Conservation (phyloP, 1,140 invertebrate genomes). For the Leguminivora glycinivorella region DNA sequence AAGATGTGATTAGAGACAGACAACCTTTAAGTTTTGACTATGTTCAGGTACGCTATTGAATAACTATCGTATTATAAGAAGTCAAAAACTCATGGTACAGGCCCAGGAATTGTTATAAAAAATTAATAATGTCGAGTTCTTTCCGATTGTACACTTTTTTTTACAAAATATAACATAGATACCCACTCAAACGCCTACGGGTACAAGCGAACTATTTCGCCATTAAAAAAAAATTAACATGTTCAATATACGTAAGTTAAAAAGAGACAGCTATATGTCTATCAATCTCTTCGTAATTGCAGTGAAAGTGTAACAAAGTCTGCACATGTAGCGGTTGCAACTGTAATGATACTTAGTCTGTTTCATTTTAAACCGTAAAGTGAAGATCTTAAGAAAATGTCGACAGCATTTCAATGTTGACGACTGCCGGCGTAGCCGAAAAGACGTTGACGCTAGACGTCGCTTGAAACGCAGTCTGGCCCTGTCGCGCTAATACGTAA, state of each 20-base stretch:
- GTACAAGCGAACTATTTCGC: not conserved
- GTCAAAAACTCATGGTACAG: too few species aligned
- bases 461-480: too few species aligned
- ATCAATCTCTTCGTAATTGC: conserved; percentile 8
- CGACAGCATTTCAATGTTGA: not conserved
- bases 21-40: too few species aligned
- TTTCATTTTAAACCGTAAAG: not conserved
- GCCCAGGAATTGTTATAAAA: too few species aligned
- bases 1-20: too few species aligned
- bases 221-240: not conserved
- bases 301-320: conserved; percentile 24
- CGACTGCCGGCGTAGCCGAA: too few species aligned
- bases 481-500: too few species aligned
- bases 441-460: too few species aligned
- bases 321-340: not conserved
- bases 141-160: not conserved
- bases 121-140: too few species aligned
- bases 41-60: too few species aligned
- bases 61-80: too few species aligned
- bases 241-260: not conserved
- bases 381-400: not conserved
- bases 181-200: not conserved
- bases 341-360: not conserved
- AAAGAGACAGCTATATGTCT: conserved; percentile 20
- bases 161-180: not conserved